These are phyloP conservation scores for Penaeus vannamei DNA, from an alignment of 1,140 invertebrate genomes.

Conservation along the genomic window DNA sequence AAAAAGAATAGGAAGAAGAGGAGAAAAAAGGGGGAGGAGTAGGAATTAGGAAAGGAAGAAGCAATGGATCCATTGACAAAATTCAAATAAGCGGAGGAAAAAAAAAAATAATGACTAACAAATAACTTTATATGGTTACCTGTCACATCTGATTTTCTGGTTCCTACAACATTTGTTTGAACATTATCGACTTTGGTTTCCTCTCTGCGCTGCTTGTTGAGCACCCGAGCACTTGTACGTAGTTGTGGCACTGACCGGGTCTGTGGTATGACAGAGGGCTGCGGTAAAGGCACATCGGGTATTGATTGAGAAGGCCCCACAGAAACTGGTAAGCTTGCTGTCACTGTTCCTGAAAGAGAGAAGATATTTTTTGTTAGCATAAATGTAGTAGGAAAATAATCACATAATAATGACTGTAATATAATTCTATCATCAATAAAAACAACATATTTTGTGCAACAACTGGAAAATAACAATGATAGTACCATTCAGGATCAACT, in stretches of 20 bases:
- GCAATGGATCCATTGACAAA: not conserved
- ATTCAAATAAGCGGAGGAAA: not conserved
- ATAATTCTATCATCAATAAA: too few species aligned
- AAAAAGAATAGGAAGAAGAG: too few species aligned
- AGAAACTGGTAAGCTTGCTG: slow-evolving; percentile 37
- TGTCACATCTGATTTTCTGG: slow-evolving; percentile 38
- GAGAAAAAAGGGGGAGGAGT: too few species aligned
- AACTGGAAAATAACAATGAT: too few species aligned
- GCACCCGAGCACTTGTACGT: slow-evolving; percentile 61
- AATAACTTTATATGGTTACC: slow-evolving; percentile 1
- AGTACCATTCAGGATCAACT: too few species aligned
- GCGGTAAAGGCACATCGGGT: slow-evolving; percentile 52
- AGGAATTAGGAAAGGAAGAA: too few species aligned
- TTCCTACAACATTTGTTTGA: slow-evolving; percentile 3
- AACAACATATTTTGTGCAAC: too few species aligned
- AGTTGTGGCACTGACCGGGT: slow-evolving; percentile 45
- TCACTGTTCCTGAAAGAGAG: slow-evolving; percentile 23
- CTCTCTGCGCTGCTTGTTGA: slow-evolving; percentile 60
- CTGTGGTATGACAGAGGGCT: not conserved
- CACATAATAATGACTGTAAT: not conserved
- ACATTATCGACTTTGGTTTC: slow-evolving; percentile 42
- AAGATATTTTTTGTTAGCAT: not conserved
- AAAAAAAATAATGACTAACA: too few species aligned
- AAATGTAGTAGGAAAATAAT: not conserved
- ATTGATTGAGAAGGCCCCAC: slow-evolving; percentile 35